These are phyloP conservation scores for Achlya flavicornis DNA, from an alignment of 2,888 invertebrate species.

Conservation along the genomic window DNA sequence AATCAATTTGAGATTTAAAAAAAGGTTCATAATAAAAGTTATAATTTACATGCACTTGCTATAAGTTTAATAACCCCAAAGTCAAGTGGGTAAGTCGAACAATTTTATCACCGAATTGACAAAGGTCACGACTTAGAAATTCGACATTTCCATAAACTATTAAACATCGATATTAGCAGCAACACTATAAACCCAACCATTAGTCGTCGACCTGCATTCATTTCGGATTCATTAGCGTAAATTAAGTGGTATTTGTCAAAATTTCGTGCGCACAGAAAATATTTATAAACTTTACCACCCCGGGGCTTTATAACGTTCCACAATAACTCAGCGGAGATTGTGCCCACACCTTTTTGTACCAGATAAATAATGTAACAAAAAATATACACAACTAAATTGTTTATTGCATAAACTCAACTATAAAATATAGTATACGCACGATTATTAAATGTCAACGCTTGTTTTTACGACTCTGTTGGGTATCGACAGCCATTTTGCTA, in stretches of 20 bases:
- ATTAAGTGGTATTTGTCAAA: conserved; percentile 83
- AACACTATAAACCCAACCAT: conserved; percentile 59
- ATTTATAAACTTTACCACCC: conserved; percentile 72
- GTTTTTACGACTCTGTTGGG: conserved; percentile 64
- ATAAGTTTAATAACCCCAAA: background rate
- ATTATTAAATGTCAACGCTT: conserved; percentile 70
- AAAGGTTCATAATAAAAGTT: background rate
- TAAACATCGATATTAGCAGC: conserved; percentile 39
- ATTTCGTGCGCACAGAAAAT: conserved; percentile 71
- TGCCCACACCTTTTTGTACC: conserved; percentile 56
- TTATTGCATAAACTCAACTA: conserved; percentile 54
- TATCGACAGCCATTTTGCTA: conserved; percentile 71
- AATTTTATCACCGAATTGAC: background rate
- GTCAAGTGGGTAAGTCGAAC: background rate
- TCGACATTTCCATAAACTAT: conserved; percentile 4
- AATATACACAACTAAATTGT: conserved; percentile 50
- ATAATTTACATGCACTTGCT: background rate
- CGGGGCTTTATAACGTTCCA: conserved; percentile 55
- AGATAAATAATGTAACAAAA: conserved; percentile 39
- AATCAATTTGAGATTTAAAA: background rate
- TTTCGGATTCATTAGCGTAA: conserved; percentile 80
- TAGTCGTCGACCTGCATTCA: conserved; percentile 70
- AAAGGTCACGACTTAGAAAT: background rate
- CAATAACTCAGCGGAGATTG: conserved; percentile 60
- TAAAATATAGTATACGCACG: conserved; percentile 54